phyloP scores from a whole-genome alignment of 2,888 invertebrate species.

The Caenorhabditis sp. region DNA sequence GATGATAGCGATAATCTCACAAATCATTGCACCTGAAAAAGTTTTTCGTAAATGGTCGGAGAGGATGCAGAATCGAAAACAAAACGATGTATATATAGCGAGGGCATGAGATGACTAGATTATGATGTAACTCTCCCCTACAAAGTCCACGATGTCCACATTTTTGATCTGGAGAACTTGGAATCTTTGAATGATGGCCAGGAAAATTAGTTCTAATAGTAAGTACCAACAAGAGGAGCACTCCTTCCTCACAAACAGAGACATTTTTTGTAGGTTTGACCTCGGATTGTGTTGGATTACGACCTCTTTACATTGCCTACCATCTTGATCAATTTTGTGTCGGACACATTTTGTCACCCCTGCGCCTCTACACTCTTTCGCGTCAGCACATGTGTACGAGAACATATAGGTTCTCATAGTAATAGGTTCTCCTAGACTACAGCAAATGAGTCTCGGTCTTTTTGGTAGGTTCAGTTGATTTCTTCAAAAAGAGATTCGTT shows the following conservation, averaged over 20 bases:
- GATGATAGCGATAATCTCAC: constrained; percentile 29
- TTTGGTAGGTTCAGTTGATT: background rate
- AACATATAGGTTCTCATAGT: constrained; percentile 1
- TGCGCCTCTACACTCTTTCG: constrained; percentile 32
- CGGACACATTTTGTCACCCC: constrained; percentile 36
- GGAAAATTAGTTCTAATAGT: no score
- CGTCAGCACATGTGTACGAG: background rate
- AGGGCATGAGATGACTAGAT: constrained; percentile 1
- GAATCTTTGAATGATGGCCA: background rate
- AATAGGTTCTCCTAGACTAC: background rate
- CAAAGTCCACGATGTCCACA: background rate
- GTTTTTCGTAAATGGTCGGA: no score
- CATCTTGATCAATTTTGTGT: constrained; percentile 41
- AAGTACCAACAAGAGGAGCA: background rate
- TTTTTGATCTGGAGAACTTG: background rate
- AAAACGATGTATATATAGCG: constrained; percentile 4
- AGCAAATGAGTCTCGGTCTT: background rate
- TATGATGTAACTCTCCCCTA: constrained; percentile 21
- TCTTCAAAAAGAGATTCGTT: background rate
- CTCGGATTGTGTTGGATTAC: constrained; percentile 33
- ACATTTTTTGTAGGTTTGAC: background rate
- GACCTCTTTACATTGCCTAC: background rate
- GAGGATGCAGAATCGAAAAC: background rate
- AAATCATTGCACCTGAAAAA: constrained; percentile 15
- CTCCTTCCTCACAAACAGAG: background rate